Percentiles rank a stretch among this genome's conserved stretches.
These are phyloP conservation scores for Meganola albula DNA, from an alignment of 2,888 invertebrate genomes.

Conservation along the genomic window DNA sequence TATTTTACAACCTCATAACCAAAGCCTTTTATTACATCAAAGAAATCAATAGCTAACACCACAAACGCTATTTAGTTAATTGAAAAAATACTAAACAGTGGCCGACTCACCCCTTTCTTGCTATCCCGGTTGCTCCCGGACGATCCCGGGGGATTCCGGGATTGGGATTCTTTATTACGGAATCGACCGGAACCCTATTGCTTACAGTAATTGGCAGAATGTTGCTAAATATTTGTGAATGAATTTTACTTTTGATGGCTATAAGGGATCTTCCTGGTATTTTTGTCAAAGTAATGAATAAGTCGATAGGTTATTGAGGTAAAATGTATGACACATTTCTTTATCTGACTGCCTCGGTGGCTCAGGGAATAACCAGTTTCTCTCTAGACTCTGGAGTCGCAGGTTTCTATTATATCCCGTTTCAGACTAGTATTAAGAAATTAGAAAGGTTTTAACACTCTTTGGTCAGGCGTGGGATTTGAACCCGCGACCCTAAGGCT, in stretches of 20 bases:
- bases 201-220: constrained; percentile 49
- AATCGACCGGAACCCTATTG: constrained; percentile 31
- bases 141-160: neutral
- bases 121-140: constrained; percentile 5
- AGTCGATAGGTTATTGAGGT: constrained; percentile 13
- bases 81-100: constrained; percentile 49
- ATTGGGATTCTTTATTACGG: constrained; percentile 61
- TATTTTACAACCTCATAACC: constrained; percentile 14
- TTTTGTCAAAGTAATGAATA: no score
- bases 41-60: constrained; percentile 20
- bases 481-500: no score
- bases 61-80: constrained; percentile 44
- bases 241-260: constrained; percentile 22
- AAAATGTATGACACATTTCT: constrained; percentile 12
- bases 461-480: no score
- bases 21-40: constrained; percentile 13
- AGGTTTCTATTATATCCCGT: no score
- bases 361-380: no score
- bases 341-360: no score
- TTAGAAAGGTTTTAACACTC: no score
- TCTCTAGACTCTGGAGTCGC: no score
- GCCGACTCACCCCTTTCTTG: constrained; percentile 45
- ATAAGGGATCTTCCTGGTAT: no score
- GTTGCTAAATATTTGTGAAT: constrained; percentile 38
- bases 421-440: no score